Percentiles rank a stretch among this genome's conserved stretches.
Evolutionary conservation across 2,797 vertebrate genomes (phyloP).

Genomic region (Melanotaenia nigrans): DNA sequence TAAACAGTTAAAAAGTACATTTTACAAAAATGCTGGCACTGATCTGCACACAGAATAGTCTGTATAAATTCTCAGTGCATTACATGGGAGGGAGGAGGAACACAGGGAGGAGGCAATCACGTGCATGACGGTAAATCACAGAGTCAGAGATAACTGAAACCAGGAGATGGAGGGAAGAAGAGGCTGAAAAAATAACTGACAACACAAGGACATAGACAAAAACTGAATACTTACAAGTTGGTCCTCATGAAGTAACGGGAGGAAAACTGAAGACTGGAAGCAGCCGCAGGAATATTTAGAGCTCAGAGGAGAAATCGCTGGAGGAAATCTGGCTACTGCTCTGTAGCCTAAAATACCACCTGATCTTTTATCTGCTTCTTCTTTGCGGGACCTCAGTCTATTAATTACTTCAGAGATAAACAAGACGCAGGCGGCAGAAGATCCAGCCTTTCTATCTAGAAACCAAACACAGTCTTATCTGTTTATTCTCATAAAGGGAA

Average conservation of each 20-base stretch:
- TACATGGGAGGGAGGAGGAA: neutral
- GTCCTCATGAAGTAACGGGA: slow-evolving; percentile 7
- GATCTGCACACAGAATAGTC: neutral
- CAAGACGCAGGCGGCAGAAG: neutral
- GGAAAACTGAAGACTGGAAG: neutral
- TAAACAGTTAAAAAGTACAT: too few relatives aligned
- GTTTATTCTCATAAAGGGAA: neutral
- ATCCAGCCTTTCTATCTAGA: neutral
- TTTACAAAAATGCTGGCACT: too few relatives aligned
- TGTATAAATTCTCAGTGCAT: neutral
- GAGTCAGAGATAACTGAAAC: slow-evolving; percentile 3
- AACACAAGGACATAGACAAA: slow-evolving; percentile 1
- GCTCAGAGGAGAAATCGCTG: neutral
- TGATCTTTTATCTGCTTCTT: neutral
- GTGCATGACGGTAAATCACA: neutral
- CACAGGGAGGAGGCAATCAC: neutral
- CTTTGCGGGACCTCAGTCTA: neutral
- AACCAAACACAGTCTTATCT: neutral
- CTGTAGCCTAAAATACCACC: neutral
- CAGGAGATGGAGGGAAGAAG: neutral
- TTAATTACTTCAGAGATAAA: neutral
- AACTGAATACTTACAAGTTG: neutral
- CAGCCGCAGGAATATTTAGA: neutral
- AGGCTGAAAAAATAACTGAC: neutral
- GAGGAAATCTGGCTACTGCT: slow-evolving; percentile 11